A percentile compares a stretch with the other conserved stretches of the same genome.
Conservation (phyloP, 2,113 vertebrate genomes). For the Neogale vison region DNA sequence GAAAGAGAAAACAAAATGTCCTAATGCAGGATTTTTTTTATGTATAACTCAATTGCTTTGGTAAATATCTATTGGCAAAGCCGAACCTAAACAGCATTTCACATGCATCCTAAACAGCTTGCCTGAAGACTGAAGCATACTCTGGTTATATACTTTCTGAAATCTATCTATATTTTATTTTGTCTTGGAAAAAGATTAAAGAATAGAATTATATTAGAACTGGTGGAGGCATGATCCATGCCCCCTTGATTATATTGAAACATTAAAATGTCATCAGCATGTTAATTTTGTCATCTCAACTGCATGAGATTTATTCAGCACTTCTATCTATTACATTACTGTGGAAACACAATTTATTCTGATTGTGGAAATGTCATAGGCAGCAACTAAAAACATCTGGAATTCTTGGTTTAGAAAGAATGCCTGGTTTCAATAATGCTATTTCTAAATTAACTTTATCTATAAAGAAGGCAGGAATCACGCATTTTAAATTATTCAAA, state of each 20-base stretch:
- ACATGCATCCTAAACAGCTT: slow-evolving; percentile 47
- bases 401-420: slow-evolving; percentile 84
- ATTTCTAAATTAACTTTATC: slow-evolving; percentile 85
- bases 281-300: slow-evolving; percentile 89
- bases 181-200: slow-evolving; percentile 84
- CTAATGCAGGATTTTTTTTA: slow-evolving; percentile 27
- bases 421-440: slow-evolving; percentile 81
- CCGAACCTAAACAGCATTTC: slow-evolving; percentile 57
- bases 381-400: slow-evolving; percentile 87
- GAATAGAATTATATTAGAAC: slow-evolving; percentile 83
- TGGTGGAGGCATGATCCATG: slow-evolving; percentile 86
- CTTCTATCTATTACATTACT: slow-evolving; percentile 88
- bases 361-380: slow-evolving; percentile 86
- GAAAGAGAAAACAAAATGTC: slow-evolving; percentile 38
- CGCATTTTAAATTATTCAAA: slow-evolving; percentile 74
- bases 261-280: slow-evolving; percentile 92
- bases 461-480: slow-evolving; percentile 77
- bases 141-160: slow-evolving; percentile 71
- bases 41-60: slow-evolving; percentile 60
- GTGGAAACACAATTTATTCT: slow-evolving; percentile 88
- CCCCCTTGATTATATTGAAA: slow-evolving; percentile 87
- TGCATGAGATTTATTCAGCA: slow-evolving; percentile 87
- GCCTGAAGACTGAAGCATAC: slow-evolving; percentile 64
- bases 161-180: slow-evolving; percentile 76
- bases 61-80: slow-evolving; percentile 75